Evolutionary conservation across 2,888 invertebrate species (phyloP), one percentile per base, ranked within the genome.

Genomic region (Luffia ferchaultella): DNA sequence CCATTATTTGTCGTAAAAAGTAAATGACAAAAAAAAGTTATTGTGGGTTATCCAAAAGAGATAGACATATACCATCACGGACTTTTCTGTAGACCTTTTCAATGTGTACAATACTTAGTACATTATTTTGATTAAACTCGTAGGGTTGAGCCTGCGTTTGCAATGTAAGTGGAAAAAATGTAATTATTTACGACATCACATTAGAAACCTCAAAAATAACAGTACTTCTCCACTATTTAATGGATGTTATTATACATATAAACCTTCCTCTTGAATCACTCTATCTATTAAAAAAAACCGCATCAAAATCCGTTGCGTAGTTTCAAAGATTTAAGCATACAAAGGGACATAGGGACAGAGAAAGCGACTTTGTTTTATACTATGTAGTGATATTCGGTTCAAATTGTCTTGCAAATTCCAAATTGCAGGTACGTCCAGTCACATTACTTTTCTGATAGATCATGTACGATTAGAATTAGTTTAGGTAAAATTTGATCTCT

Each of bases 301-400:
- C 46, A 46, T 46, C 46, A 20, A 46, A 46, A 46, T 46, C 19
- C 20, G 46, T 46, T 46, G 46, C 47, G 47, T 47, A 20, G 47
- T 47, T 47, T 40, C 40, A 47, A 47, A 47, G 47, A 47, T 47
- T 18, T 47, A 47, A 47, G 47, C 42, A 48, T 48, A 48, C 48
- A 42, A 16, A 48, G 18, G 42, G 48, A 48, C n/a, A 42, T 41
- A 42, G 48, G 47, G 47, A 47, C 40, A 47, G 47, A 47, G 42
- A 42, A 48, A 48, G 48, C 48, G 42, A 48, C 48, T 48, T 48
- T 48, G 48, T 48, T 48, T 48, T 48, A 48, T 42, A 42, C 48
- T 48, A 42, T 48, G 48, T 48, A 48, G 48, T 42, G 20, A 49
- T 43, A 16, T 20, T 7, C 3, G 30, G 30, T n/a, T n/a, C n/a